These are phyloP conservation scores for Callyntrura guangdongensis DNA, from an alignment of 2,888 invertebrate species.

Conservation along the genomic window DNA sequence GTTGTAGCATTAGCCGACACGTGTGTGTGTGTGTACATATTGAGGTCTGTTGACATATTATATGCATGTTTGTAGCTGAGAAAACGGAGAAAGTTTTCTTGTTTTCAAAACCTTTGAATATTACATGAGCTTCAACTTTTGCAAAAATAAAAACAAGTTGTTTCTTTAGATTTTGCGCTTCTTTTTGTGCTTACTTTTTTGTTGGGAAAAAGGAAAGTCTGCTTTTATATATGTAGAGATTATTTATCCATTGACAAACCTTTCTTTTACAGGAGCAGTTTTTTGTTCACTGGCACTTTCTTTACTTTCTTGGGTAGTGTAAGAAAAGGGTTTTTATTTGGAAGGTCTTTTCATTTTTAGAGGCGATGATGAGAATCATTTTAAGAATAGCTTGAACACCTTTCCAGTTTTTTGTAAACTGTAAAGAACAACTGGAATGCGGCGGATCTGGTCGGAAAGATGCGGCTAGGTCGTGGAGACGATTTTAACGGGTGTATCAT, in stretches of 20 bases:
- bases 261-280: not conserved
- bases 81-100: constrained; percentile 27
- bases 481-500: too few species aligned
- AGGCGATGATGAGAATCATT: too few species aligned
- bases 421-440: too few species aligned
- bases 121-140: constrained; percentile 53
- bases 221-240: not conserved
- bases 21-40: not conserved
- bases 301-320: not conserved
- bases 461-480: too few species aligned
- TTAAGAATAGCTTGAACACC: too few species aligned
- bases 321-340: too few species aligned
- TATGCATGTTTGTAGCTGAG: not conserved
- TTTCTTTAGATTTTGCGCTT: constrained; percentile 6
- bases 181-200: not conserved
- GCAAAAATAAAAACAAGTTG: constrained; percentile 43
- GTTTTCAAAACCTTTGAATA: constrained; percentile 57
- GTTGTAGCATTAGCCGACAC: not conserved
- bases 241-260: not conserved
- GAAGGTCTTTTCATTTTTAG: too few species aligned
- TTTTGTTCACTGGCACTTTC: not conserved
- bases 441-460: too few species aligned
- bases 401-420: too few species aligned
- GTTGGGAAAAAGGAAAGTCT: not conserved
- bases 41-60: not conserved